Evolutionary conservation across 2,113 vertebrate species (phyloP).

Genomic region (Alligator mississippiensis): DNA sequence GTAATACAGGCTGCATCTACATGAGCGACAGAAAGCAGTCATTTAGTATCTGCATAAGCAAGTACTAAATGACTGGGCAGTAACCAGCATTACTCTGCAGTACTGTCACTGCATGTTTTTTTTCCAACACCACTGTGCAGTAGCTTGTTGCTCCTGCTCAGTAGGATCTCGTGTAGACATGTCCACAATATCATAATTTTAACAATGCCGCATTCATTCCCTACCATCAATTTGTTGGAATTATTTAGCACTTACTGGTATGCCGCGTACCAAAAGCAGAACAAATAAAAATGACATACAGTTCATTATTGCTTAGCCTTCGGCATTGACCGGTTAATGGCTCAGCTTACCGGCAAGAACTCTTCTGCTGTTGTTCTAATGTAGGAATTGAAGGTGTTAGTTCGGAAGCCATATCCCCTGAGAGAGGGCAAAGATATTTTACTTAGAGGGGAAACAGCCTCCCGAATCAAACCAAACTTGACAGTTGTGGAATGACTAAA

Average conservation of each 20-base stretch:
- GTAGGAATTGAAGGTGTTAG: background rate
- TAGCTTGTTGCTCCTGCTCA: too few relatives aligned
- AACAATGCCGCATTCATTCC: background rate
- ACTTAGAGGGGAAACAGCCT: background rate
- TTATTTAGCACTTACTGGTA: background rate
- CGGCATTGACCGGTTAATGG: background rate
- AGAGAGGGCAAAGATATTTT: background rate
- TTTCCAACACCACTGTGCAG: too few relatives aligned
- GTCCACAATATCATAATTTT: background rate
- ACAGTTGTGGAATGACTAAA: background rate
- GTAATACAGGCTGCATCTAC: too few relatives aligned
- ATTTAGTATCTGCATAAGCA: too few relatives aligned
- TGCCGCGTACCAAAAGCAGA: background rate
- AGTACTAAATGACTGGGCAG: too few relatives aligned
- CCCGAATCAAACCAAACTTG: background rate
- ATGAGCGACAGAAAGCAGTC: too few relatives aligned
- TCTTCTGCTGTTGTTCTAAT: background rate
- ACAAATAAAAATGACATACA: background rate
- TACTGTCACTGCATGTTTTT: too few relatives aligned
- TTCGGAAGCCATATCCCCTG: background rate
- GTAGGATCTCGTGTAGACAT: too few relatives aligned
- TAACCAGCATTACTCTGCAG: too few relatives aligned
- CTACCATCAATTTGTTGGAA: background rate
- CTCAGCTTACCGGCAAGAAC: constrained; percentile 5
- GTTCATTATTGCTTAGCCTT: constrained; percentile 9